Evolutionary conservation across 2,113 vertebrate species (phyloP).

Genomic region (Amblyornis subalaris): DNA sequence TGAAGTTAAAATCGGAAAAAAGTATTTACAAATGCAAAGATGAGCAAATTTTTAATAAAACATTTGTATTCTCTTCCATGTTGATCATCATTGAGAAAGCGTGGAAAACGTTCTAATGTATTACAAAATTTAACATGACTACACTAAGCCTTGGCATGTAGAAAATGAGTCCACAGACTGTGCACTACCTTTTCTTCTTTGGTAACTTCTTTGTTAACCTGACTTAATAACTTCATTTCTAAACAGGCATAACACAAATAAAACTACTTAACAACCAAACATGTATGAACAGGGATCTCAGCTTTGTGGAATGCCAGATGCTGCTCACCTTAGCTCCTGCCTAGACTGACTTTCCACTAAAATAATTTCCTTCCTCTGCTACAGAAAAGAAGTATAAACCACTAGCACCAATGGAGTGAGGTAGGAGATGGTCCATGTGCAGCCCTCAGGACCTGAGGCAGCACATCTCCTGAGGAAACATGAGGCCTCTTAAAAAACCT

Average conservation of each 20-base stretch:
- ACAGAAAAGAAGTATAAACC: background rate
- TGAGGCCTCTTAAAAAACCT: background rate
- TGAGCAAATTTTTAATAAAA: background rate
- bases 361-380: background rate
- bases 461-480: background rate
- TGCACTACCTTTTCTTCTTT: background rate
- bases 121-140: background rate
- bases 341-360: background rate
- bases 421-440: fast-evolving
- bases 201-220: background rate
- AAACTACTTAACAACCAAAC: background rate
- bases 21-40: background rate
- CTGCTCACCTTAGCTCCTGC: background rate
- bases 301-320: background rate
- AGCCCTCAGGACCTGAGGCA: background rate
- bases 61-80: background rate
- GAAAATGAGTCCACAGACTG: background rate
- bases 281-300: background rate
- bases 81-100: background rate
- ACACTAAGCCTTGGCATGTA: background rate
- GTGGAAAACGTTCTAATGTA: background rate
- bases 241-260: background rate
- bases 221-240: background rate
- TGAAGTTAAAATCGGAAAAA: background rate
- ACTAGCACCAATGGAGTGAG: background rate